Base-by-base conservation (phyloP, 2,888 invertebrate species). In the Drosophila cognata region DNA sequence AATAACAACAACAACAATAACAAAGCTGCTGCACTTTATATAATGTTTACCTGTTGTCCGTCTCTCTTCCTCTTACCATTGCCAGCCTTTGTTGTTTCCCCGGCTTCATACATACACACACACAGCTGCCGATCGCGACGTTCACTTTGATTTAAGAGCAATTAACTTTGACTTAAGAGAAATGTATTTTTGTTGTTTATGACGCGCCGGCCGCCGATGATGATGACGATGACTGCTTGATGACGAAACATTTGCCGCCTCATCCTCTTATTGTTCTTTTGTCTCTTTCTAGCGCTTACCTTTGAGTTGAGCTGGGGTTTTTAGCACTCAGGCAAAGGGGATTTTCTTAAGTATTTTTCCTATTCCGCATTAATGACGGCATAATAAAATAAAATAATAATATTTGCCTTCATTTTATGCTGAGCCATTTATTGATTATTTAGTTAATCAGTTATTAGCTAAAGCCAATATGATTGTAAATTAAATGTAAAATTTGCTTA, bases 101-200 rank as follows among this genome's bases (percentile, higher is more conserved):
- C 76, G 75, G 77, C 71, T 53, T 48, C 66, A 62, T 38, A 73
- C 60, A 18, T 13, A 46, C 5, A 18, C 28, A 51, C 31, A 31
- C 43, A 50, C 73, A 63, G 43, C 67, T 35, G 53, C 62, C 81
- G 85, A 88, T 85, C 90, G 74, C 71, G 68, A 73, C 71, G 71
- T 74, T 81, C 71, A 57, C 79, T 79, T 86, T 86, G 90, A 88
- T 86, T 90, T 86, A 86, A 86, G 90, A 90, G 86, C 84, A 77
- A 86, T 88, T 90, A 86, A 74, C 79, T 73, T 83, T 89, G 89
- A 90, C 89, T 86, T 90, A 86, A 86, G 86, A 86, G 86, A 88
- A 86, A 77, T 76, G 46, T 46, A 88, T 79, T 84, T 79, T 31
- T 65, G 59, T 89, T 80, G 78, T 78, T 85, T 88, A 85, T 86